These are phyloP conservation scores for Diarsia dahlii DNA, from an alignment of 2,888 invertebrate species.

Conservation along the genomic window DNA sequence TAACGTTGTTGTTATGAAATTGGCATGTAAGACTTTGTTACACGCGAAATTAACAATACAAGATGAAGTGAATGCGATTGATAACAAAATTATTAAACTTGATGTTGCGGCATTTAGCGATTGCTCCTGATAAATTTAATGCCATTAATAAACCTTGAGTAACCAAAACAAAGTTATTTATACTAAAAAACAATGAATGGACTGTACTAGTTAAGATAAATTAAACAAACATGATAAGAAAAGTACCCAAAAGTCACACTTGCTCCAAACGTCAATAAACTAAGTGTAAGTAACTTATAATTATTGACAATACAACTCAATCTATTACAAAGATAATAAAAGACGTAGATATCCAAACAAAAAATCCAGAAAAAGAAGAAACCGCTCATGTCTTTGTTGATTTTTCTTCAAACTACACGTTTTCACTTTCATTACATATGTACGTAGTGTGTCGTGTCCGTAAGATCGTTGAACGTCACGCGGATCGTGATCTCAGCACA, in stretches of 20 bases:
- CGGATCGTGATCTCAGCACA: conserved; percentile 72
- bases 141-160: background rate
- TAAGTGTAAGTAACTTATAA: background rate
- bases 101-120: too few relatives aligned
- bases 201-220: too few relatives aligned
- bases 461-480: conserved; percentile 73
- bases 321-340: background rate
- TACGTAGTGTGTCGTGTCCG: conserved; percentile 56
- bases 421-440: conserved; percentile 78
- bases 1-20: conserved; percentile 51
- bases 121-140: background rate
- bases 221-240: background rate
- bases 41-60: conserved; percentile 26
- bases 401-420: conserved; percentile 49
- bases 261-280: background rate
- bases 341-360: background rate
- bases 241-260: background rate
- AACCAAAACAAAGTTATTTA: too few relatives aligned
- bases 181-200: background rate
- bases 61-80: conserved; percentile 17
- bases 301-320: background rate
- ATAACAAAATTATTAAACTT: too few relatives aligned
- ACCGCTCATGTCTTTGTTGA: conserved; percentile 28
- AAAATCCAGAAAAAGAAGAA: conserved; percentile 20
- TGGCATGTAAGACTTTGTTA: conserved; percentile 31